Evolutionary conservation across 2,888 invertebrate species (phyloP), one percentile per base, ranked within the genome.

Genomic region (Mycalesis mineus): DNA sequence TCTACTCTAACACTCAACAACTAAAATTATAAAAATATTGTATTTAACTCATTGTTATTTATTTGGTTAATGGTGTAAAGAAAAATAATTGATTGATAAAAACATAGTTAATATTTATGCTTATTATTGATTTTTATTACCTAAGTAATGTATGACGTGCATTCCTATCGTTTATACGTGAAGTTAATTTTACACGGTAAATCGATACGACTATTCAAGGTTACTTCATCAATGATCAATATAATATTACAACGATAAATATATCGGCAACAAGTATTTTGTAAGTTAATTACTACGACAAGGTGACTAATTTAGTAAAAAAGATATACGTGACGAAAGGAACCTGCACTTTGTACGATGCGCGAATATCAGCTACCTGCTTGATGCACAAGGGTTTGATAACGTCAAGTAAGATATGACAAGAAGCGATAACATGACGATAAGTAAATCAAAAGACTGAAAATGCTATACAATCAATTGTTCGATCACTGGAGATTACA

Each of bases 331-430:
- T 22, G 40, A 31, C 39, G 36, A 15, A 44, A 55, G 17, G 49
- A 58, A 53, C 57, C 58, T 62, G 63, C 64, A 65, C 71, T 68
- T 65, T 65, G 63, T 64, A 65, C 71, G 67, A 66, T 65, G 63
- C 67, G 65, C 60, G 67, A 71, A 74, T 67, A 70, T 71, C 73
- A 68, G 69, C 67, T 68, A 72, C 69, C 67, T 68, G 71, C 69
- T 71, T 65, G 61, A 68, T 66, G 70, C 63, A 61, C 33, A 42
- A 68, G 58, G 60, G 50, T 55, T 51, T 36, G 75, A 80, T 74
- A 78, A 70, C 51, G 68, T 70, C 68, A 75, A 70, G 70, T 70
- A 65, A 60, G 77, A 81, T 78, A 75, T 68, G 66, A 68, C 68
- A 70, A 65, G 63, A 63, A 64, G 57, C 50, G 72, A 76, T 78